Percentiles rank a stretch among this genome's conserved stretches.
Evolutionary conservation across 37 sponge, comb jelly and placozoan genomes (phyloP).

Genomic region (Aphrocallistes beatrix): DNA sequence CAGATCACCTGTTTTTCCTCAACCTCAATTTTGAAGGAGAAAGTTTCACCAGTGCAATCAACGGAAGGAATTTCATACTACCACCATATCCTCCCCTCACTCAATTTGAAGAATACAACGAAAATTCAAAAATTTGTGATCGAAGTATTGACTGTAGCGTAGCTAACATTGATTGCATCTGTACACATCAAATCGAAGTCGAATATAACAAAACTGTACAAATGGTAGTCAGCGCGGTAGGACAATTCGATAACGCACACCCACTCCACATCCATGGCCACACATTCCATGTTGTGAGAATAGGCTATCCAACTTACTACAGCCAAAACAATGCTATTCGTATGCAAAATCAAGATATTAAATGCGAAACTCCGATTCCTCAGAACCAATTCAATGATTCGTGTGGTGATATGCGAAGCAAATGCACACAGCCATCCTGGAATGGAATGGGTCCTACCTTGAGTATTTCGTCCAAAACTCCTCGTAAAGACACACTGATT

Average conservation of each 20-base stretch:
- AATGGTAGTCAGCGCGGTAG: constrained; percentile 20
- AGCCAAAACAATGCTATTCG: not conserved
- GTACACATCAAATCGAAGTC: constrained; percentile 8
- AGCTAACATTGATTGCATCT: not conserved
- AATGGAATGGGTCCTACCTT: not conserved
- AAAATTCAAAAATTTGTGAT: not conserved
- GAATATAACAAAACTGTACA: constrained; percentile 18
- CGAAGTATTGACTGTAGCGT: not conserved
- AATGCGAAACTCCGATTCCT: constrained; percentile 10
- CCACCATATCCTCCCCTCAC: constrained; percentile 24
- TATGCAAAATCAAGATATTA: constrained; percentile 11
- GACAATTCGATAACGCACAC: constrained; percentile 20
- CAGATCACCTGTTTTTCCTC: constrained; percentile 28
- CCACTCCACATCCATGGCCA: constrained; percentile 61
- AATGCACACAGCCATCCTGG: constrained; percentile 4
- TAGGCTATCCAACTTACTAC: constrained; percentile 51
- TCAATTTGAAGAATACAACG: not conserved
- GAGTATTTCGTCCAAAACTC: not conserved
- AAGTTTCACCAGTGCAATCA: constrained; percentile 5
- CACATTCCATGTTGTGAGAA: constrained; percentile 45
- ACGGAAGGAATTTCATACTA: constrained; percentile 31
- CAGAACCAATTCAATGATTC: not conserved
- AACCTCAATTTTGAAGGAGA: constrained; percentile 35
- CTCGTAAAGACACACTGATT: constrained; percentile 63
- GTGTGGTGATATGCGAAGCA: not conserved